phyloP scores from a whole-genome alignment of 2,797 vertebrate genomes.

The Telmatherina bonti region DNA sequence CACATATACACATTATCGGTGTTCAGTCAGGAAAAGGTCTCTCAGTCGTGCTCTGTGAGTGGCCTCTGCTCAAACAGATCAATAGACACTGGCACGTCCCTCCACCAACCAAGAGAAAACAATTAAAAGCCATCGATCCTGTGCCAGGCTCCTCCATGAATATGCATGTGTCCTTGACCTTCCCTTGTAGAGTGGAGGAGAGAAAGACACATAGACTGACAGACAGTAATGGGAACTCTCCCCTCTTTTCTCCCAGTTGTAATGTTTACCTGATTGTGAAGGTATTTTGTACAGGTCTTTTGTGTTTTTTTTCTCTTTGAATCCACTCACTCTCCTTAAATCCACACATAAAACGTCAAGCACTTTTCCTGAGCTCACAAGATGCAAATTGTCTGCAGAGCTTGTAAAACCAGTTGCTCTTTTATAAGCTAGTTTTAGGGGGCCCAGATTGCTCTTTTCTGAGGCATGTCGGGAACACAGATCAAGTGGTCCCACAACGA shows the following conservation, averaged over 20 bases:
- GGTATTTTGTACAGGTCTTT: slow-evolving; percentile 1
- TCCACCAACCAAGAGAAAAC: slow-evolving; percentile 95
- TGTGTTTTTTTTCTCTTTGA: background rate
- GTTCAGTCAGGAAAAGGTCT: slow-evolving; percentile 79
- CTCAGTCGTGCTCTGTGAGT: slow-evolving; percentile 80
- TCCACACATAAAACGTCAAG: slow-evolving; percentile 41
- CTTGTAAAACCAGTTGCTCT: slow-evolving; percentile 72
- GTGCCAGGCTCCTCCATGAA: slow-evolving; percentile 91
- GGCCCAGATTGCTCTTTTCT: slow-evolving; percentile 73
- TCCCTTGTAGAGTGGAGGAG: slow-evolving; percentile 70
- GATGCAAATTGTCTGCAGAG: slow-evolving; percentile 51
- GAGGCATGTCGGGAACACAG: slow-evolving; percentile 43
- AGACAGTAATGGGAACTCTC: slow-evolving; percentile 55
- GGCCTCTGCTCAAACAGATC: slow-evolving; percentile 91
- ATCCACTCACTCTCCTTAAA: slow-evolving; percentile 2
- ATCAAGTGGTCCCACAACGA: slow-evolving; percentile 65
- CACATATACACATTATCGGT: slow-evolving; percentile 51
- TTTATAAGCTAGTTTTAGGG: slow-evolving; percentile 59
- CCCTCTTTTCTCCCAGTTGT: slow-evolving; percentile 20
- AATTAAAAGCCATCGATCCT: slow-evolving; percentile 97
- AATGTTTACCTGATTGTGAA: slow-evolving; percentile 14
- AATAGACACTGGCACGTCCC: slow-evolving; percentile 94
- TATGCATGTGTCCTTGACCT: slow-evolving; percentile 99
- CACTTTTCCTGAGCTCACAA: slow-evolving; percentile 26
- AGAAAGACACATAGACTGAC: slow-evolving; percentile 52